phyloP scores from a whole-genome alignment of 2,113 vertebrate species.

The Salvelinus namaycush region DNA sequence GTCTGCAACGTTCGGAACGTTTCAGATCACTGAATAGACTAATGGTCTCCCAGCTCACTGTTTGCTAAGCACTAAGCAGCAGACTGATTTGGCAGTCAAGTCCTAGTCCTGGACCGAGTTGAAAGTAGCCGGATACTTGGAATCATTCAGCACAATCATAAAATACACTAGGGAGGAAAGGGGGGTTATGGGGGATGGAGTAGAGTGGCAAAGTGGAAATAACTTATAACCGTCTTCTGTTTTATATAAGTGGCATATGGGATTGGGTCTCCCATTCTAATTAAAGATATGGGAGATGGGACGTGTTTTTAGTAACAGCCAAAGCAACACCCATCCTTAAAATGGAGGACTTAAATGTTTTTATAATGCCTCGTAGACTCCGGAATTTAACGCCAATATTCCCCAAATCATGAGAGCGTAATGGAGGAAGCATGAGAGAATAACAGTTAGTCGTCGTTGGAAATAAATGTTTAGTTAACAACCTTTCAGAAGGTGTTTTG shows the following conservation, averaged over 20 bases:
- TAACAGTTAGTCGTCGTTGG: not conserved
- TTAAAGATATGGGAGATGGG: not conserved
- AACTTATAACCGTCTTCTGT: conserved; percentile 22
- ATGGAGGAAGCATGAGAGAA: conserved; percentile 5
- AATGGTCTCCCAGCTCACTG: too few species aligned
- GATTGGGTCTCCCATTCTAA: not conserved
- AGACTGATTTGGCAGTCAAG: too few species aligned
- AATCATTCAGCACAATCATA: conserved; percentile 41
- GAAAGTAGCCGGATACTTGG: conserved; percentile 58
- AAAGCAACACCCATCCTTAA: not conserved
- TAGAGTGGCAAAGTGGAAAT: conserved; percentile 25
- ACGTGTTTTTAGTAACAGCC: not conserved
- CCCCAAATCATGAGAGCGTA: not conserved
- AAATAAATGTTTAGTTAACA: not conserved
- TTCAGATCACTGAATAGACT: too few species aligned
- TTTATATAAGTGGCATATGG: conserved; percentile 6
- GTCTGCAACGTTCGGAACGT: conserved; percentile 5
- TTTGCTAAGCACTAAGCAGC: conserved; percentile 3
- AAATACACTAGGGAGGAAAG: conserved; percentile 41
- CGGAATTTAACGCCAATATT: not conserved
- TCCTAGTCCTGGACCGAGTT: conserved; percentile 41
- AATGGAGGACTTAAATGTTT: not conserved
- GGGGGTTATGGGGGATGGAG: conserved; percentile 27
- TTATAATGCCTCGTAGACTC: not conserved
- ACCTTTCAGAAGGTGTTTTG: not conserved